Percentiles rank a stretch among this genome's conserved stretches.
Conservation (phyloP, 2,888 invertebrate species). For the Iselma pallidipennis region DNA sequence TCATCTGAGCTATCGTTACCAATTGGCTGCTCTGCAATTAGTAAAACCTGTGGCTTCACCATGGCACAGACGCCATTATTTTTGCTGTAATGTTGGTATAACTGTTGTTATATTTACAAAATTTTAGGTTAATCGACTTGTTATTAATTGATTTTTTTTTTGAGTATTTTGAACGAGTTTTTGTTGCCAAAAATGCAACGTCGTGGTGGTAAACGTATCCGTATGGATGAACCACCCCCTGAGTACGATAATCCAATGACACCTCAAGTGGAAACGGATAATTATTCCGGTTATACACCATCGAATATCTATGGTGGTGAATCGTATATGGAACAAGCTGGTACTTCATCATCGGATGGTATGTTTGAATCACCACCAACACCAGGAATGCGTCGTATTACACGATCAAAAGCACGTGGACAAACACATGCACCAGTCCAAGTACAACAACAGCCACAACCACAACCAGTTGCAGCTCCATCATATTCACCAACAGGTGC, state of each 20-base stretch:
- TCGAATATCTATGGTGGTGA: slow-evolving; percentile 46
- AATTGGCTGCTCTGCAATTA: too few species aligned
- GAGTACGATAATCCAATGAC: slow-evolving; percentile 79
- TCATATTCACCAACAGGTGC: slow-evolving; percentile 53
- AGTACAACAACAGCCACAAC: slow-evolving; percentile 33
- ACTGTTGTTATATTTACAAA: background rate
- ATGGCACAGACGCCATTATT: background rate
- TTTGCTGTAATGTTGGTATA: background rate
- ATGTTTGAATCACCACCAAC: slow-evolving; percentile 62
- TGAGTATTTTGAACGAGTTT: background rate
- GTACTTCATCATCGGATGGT: slow-evolving; percentile 48
- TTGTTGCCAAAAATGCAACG: slow-evolving; percentile 68
- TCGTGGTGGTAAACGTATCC: slow-evolving; percentile 85
- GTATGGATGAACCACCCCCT: slow-evolving; percentile 90
- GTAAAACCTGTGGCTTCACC: background rate
- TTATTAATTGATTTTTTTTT: background rate
- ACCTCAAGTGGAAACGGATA: slow-evolving; percentile 59
- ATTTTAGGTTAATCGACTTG: background rate
- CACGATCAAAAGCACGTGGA: slow-evolving; percentile 64
- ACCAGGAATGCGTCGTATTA: slow-evolving; percentile 66
- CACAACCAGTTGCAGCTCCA: slow-evolving; percentile 54
- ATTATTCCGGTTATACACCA: slow-evolving; percentile 55
- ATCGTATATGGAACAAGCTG: slow-evolving; percentile 48
- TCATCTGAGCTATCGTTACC: background rate
- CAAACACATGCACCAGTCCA: slow-evolving; percentile 36